Percentiles rank a stretch among this genome's conserved stretches.
phyloP scores from a whole-genome alignment of 2,888 invertebrate species.

The Dasysyrphus albostriatus region DNA sequence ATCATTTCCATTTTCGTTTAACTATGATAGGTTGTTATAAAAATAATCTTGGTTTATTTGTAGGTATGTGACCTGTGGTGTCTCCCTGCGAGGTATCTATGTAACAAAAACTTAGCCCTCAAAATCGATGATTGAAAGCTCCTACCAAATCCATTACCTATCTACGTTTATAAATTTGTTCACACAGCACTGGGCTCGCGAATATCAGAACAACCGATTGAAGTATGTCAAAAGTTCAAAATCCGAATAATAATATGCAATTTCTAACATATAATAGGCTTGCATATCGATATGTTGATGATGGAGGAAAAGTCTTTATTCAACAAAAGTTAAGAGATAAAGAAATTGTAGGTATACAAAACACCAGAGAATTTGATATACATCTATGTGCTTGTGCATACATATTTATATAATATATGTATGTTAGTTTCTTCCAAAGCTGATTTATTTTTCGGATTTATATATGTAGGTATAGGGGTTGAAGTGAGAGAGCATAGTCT shows the following conservation, averaged over 20 bases:
- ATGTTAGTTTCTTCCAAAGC: background rate
- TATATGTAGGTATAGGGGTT: background rate
- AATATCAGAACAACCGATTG: conserved; percentile 1
- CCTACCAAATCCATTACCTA: no score
- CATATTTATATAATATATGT: no score
- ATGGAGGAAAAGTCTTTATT: background rate
- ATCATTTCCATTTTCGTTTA: no score
- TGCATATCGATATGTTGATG: background rate
- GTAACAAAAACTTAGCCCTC: no score
- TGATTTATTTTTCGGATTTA: background rate
- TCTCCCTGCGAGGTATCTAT: no score
- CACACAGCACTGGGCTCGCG: background rate
- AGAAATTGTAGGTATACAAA: background rate
- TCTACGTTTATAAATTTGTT: no score
- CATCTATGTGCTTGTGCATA: no score
- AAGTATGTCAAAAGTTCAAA: conserved; percentile 67
- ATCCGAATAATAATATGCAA: conserved; percentile 20
- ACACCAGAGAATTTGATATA: conserved; percentile 12
- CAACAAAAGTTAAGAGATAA: background rate
- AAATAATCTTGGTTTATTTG: no score
- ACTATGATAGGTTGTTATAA: no score
- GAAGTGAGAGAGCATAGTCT: background rate
- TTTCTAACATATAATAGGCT: background rate
- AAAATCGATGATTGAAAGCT: no score
- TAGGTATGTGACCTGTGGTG: no score